phyloP scores from a whole-genome alignment of 92 coral and sea anemone genomes.

The Zoanthus solanderi region DNA sequence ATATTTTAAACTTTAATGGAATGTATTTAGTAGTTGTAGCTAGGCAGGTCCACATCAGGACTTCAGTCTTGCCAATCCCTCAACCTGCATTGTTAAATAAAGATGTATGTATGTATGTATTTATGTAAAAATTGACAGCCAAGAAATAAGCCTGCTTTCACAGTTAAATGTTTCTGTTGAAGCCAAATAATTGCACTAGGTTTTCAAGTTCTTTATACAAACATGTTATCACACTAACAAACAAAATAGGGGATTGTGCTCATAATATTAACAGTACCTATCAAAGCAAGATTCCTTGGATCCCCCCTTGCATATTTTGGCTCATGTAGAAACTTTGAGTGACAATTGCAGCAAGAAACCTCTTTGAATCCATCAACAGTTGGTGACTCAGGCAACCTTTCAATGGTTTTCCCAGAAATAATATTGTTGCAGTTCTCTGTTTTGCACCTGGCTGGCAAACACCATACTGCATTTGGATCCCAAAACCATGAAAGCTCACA shows the following conservation, averaged over 20 bases:
- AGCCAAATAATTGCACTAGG: conserved; percentile 14
- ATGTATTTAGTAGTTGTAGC: conserved; percentile 12
- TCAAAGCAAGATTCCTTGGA: conserved; percentile 75
- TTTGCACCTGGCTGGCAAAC: conserved; percentile 74
- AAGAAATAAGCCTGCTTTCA: conserved; percentile 13
- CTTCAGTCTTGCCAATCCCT: conserved; percentile 15
- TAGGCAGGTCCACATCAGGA: conserved; percentile 16
- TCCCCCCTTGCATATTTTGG: conserved; percentile 67
- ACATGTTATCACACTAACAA: conserved; percentile 12
- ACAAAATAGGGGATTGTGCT: conserved; percentile 14
- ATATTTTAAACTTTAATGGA: conserved; percentile 10
- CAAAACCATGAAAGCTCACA: conserved; percentile 73
- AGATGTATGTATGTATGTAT: conserved; percentile 12
- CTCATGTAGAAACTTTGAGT: conserved; percentile 65
- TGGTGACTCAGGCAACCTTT: conserved; percentile 49
- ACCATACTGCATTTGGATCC: conserved; percentile 67
- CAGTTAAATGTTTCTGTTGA: conserved; percentile 2
- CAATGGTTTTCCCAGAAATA: conserved; percentile 56
- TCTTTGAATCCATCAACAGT: conserved; percentile 59
- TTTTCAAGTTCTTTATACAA: conserved; percentile 11
- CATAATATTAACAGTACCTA: conserved; percentile 49
- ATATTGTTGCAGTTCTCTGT: conserved; percentile 61
- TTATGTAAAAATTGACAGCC: conserved; percentile 5
- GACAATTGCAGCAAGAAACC: conserved; percentile 61
- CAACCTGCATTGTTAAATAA: conserved; percentile 12